phyloP scores from a whole-genome alignment of 2,888 invertebrate genomes.

The Tyria jacobaeae region DNA sequence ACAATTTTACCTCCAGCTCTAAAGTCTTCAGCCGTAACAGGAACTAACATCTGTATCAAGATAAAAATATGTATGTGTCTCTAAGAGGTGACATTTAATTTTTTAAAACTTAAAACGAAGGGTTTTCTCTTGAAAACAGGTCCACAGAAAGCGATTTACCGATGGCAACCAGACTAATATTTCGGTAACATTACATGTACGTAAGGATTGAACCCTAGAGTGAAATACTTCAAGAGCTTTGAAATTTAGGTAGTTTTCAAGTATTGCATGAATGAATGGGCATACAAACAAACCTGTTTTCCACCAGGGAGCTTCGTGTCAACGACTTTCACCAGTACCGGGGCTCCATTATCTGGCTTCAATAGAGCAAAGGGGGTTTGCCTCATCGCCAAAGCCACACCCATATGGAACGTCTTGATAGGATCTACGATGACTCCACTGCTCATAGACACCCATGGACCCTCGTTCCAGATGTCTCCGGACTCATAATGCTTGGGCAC shows the following conservation, averaged over 20 bases:
- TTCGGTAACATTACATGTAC: no score
- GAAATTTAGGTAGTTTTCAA: neutral
- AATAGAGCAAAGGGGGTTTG: slow-evolving; percentile 91
- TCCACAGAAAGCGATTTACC: no score
- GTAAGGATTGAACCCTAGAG: no score
- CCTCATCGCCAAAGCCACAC: slow-evolving; percentile 87
- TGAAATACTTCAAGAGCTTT: no score
- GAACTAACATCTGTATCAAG: slow-evolving; percentile 87
- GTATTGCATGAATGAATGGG: neutral
- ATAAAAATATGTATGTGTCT: neutral
- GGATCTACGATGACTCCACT: slow-evolving; percentile 89
- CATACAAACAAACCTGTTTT: slow-evolving; percentile 73
- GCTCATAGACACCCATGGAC: slow-evolving; percentile 56
- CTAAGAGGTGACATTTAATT: no score
- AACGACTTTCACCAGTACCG: slow-evolving; percentile 89
- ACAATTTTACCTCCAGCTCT: slow-evolving; percentile 88
- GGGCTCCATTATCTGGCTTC: slow-evolving; percentile 88
- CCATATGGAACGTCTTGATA: slow-evolving; percentile 91
- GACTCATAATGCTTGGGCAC: slow-evolving; percentile 50
- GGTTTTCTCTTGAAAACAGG: no score
- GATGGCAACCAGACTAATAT: no score
- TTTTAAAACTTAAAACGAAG: no score
- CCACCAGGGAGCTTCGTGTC: slow-evolving; percentile 81
- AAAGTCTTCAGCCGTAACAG: slow-evolving; percentile 90
- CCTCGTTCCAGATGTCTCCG: slow-evolving; percentile 54